Base-by-base conservation (phyloP, 2,797 vertebrate genomes). In the Trichosurus vulpecula region DNA sequence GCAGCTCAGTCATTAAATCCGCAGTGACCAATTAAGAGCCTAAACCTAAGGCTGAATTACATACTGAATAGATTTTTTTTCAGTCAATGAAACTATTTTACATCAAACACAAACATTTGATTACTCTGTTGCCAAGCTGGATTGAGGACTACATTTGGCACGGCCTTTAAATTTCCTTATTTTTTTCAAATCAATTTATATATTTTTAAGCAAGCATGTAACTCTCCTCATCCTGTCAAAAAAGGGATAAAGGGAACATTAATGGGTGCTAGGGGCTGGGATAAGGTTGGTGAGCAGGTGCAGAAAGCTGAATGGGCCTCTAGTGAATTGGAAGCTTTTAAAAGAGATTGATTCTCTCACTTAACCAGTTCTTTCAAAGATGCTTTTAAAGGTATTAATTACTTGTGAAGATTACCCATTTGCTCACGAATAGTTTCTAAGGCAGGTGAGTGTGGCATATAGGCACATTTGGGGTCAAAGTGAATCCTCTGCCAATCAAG, bases 381-480 rank as follows among this genome's bases (percentile, higher is more conserved):
- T 97, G 98, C 97, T 97, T 97, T 98, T 97, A 98, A 97, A 97
- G 90, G 96, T 97, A 97, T 97, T 97, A 96, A 97, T 97, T 97
- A 97, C 97, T 98, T 94, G 81, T 52, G 51, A 96, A 95, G 95
- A 93, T 90, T 96, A 91, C 96, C 94, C 96, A 96, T 97, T 97
- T 98, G 94, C 96, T 97, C 95, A 96, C 97, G 93, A 96, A 97
- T 96, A 97, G 95, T 97, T 97, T 97, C 97, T 93, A 94, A 96
- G 91, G 90, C 90, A 54, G 96, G 91, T 96, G 94, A 98, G 92
- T 97, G 96, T 96, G 94, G 54, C 96, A 91, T 95, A 58, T 53
- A 97, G 96, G 97, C 96, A 90, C 31, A 94, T 94, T 92, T 95
- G 41, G 90, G 89, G 91, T 96, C 97, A 96, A 97, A 95, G 87